A percentile compares a stretch with the other conserved stretches of the same genome.
Evolutionary conservation across 2,888 invertebrate genomes (phyloP).

Genomic region (Melieria omissa): DNA sequence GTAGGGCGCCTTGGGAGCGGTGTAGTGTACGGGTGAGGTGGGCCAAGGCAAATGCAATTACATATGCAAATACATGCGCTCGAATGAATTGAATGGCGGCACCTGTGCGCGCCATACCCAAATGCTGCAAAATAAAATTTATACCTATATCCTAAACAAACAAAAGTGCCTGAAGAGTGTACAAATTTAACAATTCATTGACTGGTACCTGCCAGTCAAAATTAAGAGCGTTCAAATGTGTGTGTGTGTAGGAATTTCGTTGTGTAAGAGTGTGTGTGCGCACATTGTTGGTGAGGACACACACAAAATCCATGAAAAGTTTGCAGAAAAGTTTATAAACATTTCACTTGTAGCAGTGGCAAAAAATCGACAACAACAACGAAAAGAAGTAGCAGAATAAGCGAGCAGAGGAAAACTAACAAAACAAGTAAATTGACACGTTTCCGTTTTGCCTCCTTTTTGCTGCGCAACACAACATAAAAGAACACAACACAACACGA

Average conservation of each 20-base stretch:
- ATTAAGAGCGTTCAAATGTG: too few relatives aligned
- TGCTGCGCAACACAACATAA: slow-evolving; percentile 1
- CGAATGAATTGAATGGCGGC: background rate
- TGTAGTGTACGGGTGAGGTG: background rate
- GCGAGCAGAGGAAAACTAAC: slow-evolving; percentile 12
- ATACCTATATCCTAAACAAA: too few relatives aligned
- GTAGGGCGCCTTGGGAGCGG: background rate
- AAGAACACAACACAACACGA: slow-evolving; percentile 10
- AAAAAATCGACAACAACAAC: background rate
- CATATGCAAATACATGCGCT: background rate
- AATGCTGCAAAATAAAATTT: background rate
- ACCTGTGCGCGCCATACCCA: background rate
- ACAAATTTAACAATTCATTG: slow-evolving; percentile 21
- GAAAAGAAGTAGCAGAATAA: background rate
- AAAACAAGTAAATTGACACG: slow-evolving; percentile 15
- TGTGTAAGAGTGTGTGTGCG: too few relatives aligned
- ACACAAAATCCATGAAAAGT: too few relatives aligned
- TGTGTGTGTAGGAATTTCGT: too few relatives aligned
- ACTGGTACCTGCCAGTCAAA: background rate
- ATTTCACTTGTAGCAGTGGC: background rate
- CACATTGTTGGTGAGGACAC: too few relatives aligned
- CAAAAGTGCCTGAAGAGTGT: background rate
- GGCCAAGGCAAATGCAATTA: background rate
- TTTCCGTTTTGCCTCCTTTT: slow-evolving; percentile 14
- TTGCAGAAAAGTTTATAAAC: too few relatives aligned